Percentiles rank a stretch among this genome's conserved stretches.
Evolutionary conservation across 1,140 invertebrate species (phyloP).

Genomic region (Drosophila novamexicana): DNA sequence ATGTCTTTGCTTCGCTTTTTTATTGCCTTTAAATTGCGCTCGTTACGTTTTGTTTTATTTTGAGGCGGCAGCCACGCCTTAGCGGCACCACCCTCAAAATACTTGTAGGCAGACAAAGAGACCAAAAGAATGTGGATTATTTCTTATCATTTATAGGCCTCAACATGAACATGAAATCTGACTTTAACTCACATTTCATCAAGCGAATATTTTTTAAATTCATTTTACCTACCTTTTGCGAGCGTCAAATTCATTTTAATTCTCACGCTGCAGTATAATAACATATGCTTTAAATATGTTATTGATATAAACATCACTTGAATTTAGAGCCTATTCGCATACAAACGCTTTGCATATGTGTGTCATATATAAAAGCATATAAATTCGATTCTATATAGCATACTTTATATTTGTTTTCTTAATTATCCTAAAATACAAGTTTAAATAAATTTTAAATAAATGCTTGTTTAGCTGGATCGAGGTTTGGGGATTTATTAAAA

Average conservation of each 20-base stretch:
- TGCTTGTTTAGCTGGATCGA: too few relatives aligned
- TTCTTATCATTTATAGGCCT: conserved; percentile 32
- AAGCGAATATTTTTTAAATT: conserved; percentile 7
- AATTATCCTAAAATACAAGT: too few relatives aligned
- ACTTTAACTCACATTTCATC: conserved; percentile 1
- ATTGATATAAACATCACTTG: too few relatives aligned
- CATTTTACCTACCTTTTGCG: neutral
- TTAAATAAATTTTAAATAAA: too few relatives aligned
- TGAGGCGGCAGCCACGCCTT: neutral
- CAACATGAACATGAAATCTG: conserved; percentile 19
- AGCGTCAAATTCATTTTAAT: neutral
- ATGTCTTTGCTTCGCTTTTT: conserved; percentile 64
- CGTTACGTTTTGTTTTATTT: conserved; percentile 50
- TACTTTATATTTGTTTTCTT: too few relatives aligned
- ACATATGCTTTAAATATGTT: too few relatives aligned
- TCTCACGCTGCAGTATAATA: neutral
- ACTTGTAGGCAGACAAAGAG: conserved; percentile 23
- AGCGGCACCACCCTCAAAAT: conserved; percentile 6
- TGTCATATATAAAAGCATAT: too few relatives aligned
- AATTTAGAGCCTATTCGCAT: too few relatives aligned
- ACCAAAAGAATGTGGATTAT: conserved; percentile 32
- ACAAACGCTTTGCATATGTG: too few relatives aligned
- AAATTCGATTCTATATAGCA: too few relatives aligned
- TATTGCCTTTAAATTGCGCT: conserved; percentile 77
- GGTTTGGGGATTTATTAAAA: too few relatives aligned